These are phyloP conservation scores for Megalonaias nervosa DNA, from an alignment of 1,140 invertebrate species.

Conservation along the genomic window DNA sequence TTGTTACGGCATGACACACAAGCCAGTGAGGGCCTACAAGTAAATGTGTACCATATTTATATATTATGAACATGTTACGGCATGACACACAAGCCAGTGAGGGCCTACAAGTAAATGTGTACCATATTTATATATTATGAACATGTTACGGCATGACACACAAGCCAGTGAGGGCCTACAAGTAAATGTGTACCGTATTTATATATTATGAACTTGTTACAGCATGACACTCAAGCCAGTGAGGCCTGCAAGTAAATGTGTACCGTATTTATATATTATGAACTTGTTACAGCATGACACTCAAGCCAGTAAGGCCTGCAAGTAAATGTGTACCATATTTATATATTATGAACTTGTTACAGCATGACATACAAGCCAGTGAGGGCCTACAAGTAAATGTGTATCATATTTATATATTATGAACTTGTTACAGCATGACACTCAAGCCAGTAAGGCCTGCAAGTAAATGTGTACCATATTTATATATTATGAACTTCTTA, in stretches of 20 bases:
- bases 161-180: conserved; percentile 35
- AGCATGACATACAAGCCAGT: neutral
- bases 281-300: too few species aligned
- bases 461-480: conserved; percentile 5
- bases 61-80: neutral
- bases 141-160: neutral
- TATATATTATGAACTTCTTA: neutral
- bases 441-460: conserved; percentile 46
- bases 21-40: conserved; percentile 38
- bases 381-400: too few species aligned
- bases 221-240: neutral
- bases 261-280: too few species aligned
- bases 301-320: conserved; percentile 51
- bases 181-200: neutral
- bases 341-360: neutral
- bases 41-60: neutral
- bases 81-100: neutral
- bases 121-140: neutral
- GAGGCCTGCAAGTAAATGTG: neutral
- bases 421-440: too few species aligned
- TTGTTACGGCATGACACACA: neutral
- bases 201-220: neutral
- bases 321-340: neutral
- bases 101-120: conserved; percentile 40
- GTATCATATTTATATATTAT: too few species aligned